phyloP scores from a whole-genome alignment of 2,888 invertebrate species.

The Lasioglossum vierecki region DNA sequence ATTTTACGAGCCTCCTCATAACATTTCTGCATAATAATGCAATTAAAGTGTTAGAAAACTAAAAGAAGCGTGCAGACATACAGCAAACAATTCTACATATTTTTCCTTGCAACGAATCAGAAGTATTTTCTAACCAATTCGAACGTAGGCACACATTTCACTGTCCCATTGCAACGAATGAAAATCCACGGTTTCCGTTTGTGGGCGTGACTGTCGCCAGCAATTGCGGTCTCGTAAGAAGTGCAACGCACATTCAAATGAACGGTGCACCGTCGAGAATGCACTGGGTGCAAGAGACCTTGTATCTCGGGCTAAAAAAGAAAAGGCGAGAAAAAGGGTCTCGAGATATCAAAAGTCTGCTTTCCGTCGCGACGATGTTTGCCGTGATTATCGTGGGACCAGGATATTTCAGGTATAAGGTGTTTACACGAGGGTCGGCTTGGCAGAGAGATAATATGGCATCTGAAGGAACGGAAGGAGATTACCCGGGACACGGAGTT shows the following conservation, averaged over 20 bases:
- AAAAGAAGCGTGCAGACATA: neutral
- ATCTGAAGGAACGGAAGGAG: slow-evolving; percentile 21
- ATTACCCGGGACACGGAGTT: slow-evolving; percentile 38
- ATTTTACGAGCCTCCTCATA: neutral
- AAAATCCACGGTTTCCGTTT: slow-evolving; percentile 25
- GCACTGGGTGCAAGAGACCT: neutral
- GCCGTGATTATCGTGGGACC: slow-evolving; percentile 66
- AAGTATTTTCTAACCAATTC: neutral
- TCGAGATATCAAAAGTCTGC: slow-evolving; percentile 37
- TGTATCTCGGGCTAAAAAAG: slow-evolving; percentile 20
- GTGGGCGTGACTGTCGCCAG: slow-evolving; percentile 43
- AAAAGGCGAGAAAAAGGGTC: slow-evolving; percentile 5
- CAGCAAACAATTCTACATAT: neutral
- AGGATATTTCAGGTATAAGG: slow-evolving; percentile 52
- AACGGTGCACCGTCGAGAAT: neutral
- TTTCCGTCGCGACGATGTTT: slow-evolving; percentile 68
- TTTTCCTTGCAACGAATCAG: neutral
- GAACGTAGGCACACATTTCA: neutral
- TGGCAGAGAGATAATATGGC: slow-evolving; percentile 53
- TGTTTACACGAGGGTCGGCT: slow-evolving; percentile 60
- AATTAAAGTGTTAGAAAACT: neutral
- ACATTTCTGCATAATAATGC: neutral
- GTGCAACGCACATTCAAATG: slow-evolving; percentile 39
- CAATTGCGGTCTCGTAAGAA: slow-evolving; percentile 57
- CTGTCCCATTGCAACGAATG: neutral